Percentiles rank a stretch among this genome's conserved stretches.
These are phyloP conservation scores for Acrobasis consociella DNA, from an alignment of 2,888 invertebrate genomes.

Conservation along the genomic window DNA sequence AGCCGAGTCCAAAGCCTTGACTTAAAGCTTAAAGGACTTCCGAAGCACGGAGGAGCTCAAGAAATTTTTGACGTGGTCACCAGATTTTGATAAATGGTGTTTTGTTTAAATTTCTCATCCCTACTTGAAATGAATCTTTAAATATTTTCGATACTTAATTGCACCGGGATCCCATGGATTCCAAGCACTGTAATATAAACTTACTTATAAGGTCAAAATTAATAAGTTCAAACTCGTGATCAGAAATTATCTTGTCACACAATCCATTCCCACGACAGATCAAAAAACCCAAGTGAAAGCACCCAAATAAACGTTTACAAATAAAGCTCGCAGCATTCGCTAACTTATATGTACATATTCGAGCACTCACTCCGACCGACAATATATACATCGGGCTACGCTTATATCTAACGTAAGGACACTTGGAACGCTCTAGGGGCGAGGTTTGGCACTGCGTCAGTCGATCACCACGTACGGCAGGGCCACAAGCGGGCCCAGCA, in stretches of 20 bases:
- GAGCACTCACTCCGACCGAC: conserved; percentile 46
- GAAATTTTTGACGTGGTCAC: too few species aligned
- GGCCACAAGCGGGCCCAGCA: conserved; percentile 92
- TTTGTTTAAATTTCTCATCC: too few species aligned
- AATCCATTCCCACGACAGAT: background rate
- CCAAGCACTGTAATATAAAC: too few species aligned
- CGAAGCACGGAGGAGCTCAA: too few species aligned
- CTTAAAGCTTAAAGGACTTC: too few species aligned
- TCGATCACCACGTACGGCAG: conserved; percentile 98
- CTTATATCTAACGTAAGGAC: conserved; percentile 73
- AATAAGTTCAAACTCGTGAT: background rate
- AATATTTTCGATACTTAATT: too few species aligned
- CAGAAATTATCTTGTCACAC: background rate
- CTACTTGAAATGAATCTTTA: too few species aligned
- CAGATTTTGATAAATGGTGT: too few species aligned
- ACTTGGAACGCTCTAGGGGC: conserved; percentile 63
- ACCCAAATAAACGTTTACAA: conserved; percentile 36
- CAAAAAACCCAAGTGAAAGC: background rate
- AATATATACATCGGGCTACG: conserved; percentile 48
- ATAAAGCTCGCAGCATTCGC: conserved; percentile 29
- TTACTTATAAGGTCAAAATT: too few species aligned
- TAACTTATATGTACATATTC: conserved; percentile 53
- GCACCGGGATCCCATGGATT: too few species aligned
- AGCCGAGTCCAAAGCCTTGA: background rate
- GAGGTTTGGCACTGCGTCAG: conserved; percentile 76